Conservation (phyloP, 2,888 invertebrate species). For the Tachystola acroxantha region DNA sequence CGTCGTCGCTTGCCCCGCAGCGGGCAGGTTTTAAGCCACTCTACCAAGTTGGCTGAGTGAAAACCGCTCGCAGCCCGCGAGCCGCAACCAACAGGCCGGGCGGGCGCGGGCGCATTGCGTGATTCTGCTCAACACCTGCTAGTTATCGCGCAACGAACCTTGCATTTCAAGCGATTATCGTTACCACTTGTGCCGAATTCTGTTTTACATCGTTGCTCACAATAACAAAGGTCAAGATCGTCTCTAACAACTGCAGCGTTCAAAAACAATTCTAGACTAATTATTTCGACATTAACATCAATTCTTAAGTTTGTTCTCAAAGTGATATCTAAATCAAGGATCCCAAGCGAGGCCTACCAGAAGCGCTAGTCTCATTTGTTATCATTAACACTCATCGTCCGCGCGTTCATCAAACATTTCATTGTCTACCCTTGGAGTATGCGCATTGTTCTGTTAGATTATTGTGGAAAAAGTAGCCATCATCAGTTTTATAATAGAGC, state of each 20-base stretch:
- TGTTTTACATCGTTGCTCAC: slow-evolving; percentile 33
- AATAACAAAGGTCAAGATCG: slow-evolving; percentile 55
- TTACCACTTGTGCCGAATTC: slow-evolving; percentile 37
- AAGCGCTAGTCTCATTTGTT: slow-evolving; percentile 44
- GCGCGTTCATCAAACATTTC: slow-evolving; percentile 54
- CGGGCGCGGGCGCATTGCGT: slow-evolving; percentile 42
- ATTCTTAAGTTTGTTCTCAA: slow-evolving; percentile 25
- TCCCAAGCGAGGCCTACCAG: slow-evolving; percentile 28
- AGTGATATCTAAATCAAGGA: slow-evolving; percentile 34
- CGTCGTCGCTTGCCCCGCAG: slow-evolving; percentile 30
- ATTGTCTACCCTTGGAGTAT: slow-evolving; percentile 43
- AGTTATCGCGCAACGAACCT: slow-evolving; percentile 45
- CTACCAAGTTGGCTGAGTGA: slow-evolving; percentile 54
- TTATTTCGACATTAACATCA: slow-evolving; percentile 29
- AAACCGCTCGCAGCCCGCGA: slow-evolving; percentile 40
- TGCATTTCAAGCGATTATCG: slow-evolving; percentile 43
- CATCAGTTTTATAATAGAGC: slow-evolving; percentile 3
- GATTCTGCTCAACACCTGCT: slow-evolving; percentile 57
- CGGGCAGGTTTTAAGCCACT: slow-evolving; percentile 53
- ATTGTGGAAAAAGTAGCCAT: slow-evolving; percentile 18
- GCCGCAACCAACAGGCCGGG: not conserved
- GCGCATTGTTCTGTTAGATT: slow-evolving; percentile 43
- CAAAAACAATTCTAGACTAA: slow-evolving; percentile 19
- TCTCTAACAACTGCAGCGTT: slow-evolving; percentile 24
- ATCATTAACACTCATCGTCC: slow-evolving; percentile 55